Evolutionary conservation across 2,113 vertebrate species (phyloP), one percentile per base, ranked within the genome.

Genomic region (Colaptes auratus): DNA sequence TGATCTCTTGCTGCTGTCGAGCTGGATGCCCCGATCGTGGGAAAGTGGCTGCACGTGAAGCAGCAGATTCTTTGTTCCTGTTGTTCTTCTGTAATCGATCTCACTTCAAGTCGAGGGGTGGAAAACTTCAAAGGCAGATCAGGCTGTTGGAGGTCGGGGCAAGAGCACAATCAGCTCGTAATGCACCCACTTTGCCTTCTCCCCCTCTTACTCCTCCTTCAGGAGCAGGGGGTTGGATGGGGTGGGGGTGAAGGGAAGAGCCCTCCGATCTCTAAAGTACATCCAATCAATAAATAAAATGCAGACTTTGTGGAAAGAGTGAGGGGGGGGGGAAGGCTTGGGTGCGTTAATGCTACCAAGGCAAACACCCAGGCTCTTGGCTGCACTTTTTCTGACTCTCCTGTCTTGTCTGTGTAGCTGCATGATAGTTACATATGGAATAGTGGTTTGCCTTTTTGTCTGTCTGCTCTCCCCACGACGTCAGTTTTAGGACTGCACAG

Each of bases 41-140:
- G 98, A 98, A 99, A 98, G 97, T 95, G 97, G 97, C 97, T 97
- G 95, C 97, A 97, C 98, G 97, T 97, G 97, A 97, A 97, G 98
- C 97, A 97, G 95, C 97, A 82, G 97, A 95, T 98, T 97, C 98
- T 98, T 95, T 97, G 96, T 98, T 97, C 95, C 97, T 97, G 98
- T 98, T 98, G 98, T 98, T 98, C 97, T 97, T 96, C 92, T 98
- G 98, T 98, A 98, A 98, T 98, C 98, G 98, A 98, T 98, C 98
- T 98, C 97, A 93, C 97, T 98, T 96, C 97, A 97, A 93, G 96
- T 97, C 95, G 97, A 97, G 95, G 95, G 94, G 96, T 96, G 87
- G 94, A 95, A 95, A 81, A 96, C 98, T 98, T 98, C 98, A 98
- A 98, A 98, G 98, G 94, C 90, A 56, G 93, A 85, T 65, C 94